Conservation (phyloP, 2,888 invertebrate genomes). For the Acleris literana region DNA sequence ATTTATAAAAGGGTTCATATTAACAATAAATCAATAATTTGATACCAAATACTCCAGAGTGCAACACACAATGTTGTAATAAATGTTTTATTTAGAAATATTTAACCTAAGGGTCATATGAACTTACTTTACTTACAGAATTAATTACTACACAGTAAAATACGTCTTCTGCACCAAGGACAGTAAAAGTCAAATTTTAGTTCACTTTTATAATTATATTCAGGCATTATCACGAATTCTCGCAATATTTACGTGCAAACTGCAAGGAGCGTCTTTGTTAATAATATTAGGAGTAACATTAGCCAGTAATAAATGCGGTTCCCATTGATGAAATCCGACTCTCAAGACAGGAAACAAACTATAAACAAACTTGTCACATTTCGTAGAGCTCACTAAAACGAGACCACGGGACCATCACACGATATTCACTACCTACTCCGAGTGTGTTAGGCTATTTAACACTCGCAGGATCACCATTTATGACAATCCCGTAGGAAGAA, state of each 20-base stretch:
- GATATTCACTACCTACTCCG: slow-evolving; percentile 40
- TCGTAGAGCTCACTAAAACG: slow-evolving; percentile 53
- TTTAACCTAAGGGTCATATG: too few species aligned
- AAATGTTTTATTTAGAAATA: too few species aligned
- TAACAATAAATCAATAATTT: slow-evolving; percentile 68
- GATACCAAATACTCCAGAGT: slow-evolving; percentile 5
- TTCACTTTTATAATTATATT: slow-evolving; percentile 1
- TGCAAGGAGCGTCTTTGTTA: background rate
- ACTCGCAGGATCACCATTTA: slow-evolving; percentile 49
- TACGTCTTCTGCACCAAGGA: slow-evolving; percentile 13
- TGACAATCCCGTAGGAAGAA: slow-evolving; percentile 54
- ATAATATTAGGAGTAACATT: slow-evolving; percentile 21
- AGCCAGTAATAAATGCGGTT: slow-evolving; percentile 48
- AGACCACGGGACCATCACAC: slow-evolving; percentile 8
- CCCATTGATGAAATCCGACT: slow-evolving; percentile 62
- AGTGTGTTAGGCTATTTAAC: slow-evolving; percentile 48
- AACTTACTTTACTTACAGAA: background rate
- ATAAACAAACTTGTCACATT: slow-evolving; percentile 69
- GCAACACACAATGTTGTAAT: background rate
- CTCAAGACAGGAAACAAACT: slow-evolving; percentile 75
- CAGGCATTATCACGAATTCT: background rate
- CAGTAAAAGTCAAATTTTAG: slow-evolving; percentile 13
- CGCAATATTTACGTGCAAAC: slow-evolving; percentile 3
- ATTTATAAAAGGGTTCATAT: slow-evolving; percentile 67
- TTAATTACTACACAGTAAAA: background rate